Percentiles rank a stretch among this genome's conserved stretches.
phyloP scores from a whole-genome alignment of 2,113 vertebrate genomes.

The Psammodynastes pulverulentus region DNA sequence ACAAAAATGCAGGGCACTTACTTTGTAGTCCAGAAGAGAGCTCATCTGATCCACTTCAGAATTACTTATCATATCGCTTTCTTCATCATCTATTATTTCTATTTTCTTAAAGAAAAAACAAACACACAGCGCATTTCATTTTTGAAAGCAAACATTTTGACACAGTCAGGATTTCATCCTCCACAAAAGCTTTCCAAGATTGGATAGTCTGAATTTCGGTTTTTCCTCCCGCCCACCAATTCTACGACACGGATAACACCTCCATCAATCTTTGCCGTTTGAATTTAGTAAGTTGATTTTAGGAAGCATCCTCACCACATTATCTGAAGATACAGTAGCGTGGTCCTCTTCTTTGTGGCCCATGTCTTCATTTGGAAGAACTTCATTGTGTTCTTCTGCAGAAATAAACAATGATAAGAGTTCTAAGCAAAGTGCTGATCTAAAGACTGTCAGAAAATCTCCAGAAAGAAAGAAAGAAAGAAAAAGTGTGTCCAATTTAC shows the following conservation, averaged over 20 bases:
- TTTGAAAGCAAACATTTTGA: background rate
- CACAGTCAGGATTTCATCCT: background rate
- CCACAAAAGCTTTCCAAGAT: background rate
- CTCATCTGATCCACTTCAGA: conserved; percentile 91
- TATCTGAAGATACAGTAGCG: conserved; percentile 71
- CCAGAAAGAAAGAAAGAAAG: background rate
- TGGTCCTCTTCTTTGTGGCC: conserved; percentile 70
- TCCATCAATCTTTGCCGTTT: background rate
- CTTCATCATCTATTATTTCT: conserved; percentile 86
- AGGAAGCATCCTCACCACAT: conserved; percentile 79
- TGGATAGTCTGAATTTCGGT: background rate
- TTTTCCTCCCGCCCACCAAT: background rate
- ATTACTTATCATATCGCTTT: conserved; percentile 82
- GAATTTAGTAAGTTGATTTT: background rate
- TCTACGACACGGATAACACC: background rate
- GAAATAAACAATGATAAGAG: conserved; percentile 45
- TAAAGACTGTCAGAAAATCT: background rate
- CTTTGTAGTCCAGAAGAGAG: conserved; percentile 91
- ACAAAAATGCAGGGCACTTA: conserved; percentile 43
- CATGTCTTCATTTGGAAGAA: conserved; percentile 74
- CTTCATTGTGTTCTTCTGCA: conserved; percentile 82
- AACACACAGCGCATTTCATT: background rate
- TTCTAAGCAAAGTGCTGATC: background rate
- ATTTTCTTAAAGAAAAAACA: conserved; percentile 81
- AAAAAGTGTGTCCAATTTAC: background rate